Evolutionary conservation across 2,113 vertebrate species (phyloP).

Genomic region (Paracanthobrama guichenoti): DNA sequence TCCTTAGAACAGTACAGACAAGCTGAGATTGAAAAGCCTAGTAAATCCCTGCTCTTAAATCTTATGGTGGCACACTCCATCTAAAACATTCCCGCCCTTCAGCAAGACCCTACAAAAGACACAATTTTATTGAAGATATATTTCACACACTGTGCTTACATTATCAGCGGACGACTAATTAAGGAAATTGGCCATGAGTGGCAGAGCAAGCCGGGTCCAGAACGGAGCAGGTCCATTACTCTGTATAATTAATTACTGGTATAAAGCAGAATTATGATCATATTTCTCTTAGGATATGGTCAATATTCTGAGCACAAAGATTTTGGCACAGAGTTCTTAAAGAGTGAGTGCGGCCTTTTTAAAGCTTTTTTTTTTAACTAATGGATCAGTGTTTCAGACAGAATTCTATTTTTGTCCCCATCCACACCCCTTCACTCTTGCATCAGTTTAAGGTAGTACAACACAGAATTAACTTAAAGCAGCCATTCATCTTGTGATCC

Average conservation of each 20-base stretch:
- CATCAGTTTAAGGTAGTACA: too few species aligned
- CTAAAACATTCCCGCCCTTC: not conserved
- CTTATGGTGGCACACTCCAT: not conserved
- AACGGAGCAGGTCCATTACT: not conserved
- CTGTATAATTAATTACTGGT: slow-evolving; percentile 30
- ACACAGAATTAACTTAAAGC: too few species aligned
- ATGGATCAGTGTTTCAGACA: slow-evolving; percentile 20
- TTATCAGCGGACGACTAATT: slow-evolving; percentile 43
- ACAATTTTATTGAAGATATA: slow-evolving; percentile 14
- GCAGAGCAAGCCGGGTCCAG: not conserved
- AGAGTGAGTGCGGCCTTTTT: not conserved
- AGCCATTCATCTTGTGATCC: too few species aligned
- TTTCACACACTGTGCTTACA: not conserved
- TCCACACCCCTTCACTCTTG: too few species aligned
- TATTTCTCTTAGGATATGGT: slow-evolving; percentile 9
- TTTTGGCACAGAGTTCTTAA: slow-evolving; percentile 20
- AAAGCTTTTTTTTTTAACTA: not conserved
- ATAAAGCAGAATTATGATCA: slow-evolving; percentile 13
- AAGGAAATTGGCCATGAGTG: slow-evolving; percentile 48
- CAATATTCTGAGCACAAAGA: slow-evolving; percentile 1
- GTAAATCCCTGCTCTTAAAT: slow-evolving; percentile 37
- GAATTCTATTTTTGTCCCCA: not conserved
- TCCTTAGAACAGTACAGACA: slow-evolving; percentile 5
- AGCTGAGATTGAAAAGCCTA: slow-evolving; percentile 20
- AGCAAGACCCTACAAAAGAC: not conserved